A percentile compares a stretch with the other conserved stretches of the same genome.
Conservation (phyloP, 2,888 invertebrate species). For the Torymus aiolomorphi region DNA sequence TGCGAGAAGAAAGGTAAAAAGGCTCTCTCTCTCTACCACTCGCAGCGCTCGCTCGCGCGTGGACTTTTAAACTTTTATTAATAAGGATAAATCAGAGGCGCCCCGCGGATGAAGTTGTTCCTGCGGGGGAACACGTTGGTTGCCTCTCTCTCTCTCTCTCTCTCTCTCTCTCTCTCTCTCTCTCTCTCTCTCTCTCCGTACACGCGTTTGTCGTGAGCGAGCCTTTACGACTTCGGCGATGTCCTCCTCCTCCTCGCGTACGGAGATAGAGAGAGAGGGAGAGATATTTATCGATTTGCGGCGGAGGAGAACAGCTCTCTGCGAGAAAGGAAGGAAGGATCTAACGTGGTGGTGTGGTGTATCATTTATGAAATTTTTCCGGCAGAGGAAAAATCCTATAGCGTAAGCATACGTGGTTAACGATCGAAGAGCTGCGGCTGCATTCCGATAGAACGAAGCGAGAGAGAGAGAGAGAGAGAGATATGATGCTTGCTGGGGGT, state of each 20-base stretch:
- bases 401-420: no score
- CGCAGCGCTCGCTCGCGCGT: slow-evolving; percentile 44
- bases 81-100: slow-evolving; percentile 75
- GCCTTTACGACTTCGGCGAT: slow-evolving; percentile 69
- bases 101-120: slow-evolving; percentile 74
- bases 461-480: no score
- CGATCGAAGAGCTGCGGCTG: no score
- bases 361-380: no score
- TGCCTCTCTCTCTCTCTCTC: no score
- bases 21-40: neutral
- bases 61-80: slow-evolving; percentile 73
- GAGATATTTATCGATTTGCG: slow-evolving; percentile 69
- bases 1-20: slow-evolving; percentile 42
- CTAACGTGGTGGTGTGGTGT: no score
- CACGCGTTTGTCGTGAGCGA: slow-evolving; percentile 44
- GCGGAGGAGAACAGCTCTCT: neutral
- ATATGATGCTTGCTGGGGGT: no score
- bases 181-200: slow-evolving; percentile 53
- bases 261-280: slow-evolving; percentile 53
- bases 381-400: no score
- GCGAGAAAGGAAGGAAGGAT: no score
- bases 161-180: slow-evolving; percentile 58
- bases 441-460: no score
- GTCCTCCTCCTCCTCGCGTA: slow-evolving; percentile 59
- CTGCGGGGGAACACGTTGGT: slow-evolving; percentile 48